A percentile compares a stretch with the other conserved stretches of the same genome.
Evolutionary conservation across 37 sponge, comb jelly and placozoan genomes (phyloP).

Genomic region (Axinella damicornis): DNA sequence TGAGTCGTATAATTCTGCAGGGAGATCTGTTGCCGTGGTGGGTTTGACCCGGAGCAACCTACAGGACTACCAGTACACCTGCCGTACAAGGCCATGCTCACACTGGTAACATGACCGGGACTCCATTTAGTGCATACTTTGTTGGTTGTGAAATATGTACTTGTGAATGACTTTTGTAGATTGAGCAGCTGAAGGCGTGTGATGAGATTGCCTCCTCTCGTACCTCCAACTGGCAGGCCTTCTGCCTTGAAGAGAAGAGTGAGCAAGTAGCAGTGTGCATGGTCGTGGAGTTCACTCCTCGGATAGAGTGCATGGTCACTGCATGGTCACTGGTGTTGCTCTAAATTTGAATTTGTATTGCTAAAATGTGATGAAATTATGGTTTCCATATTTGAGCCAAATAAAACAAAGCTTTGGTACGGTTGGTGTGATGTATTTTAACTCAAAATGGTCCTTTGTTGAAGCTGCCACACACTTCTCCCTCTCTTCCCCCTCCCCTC

Average conservation of each 20-base stretch:
- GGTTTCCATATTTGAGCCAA: too few relatives aligned
- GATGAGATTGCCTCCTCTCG: constrained; percentile 71
- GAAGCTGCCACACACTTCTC: too few relatives aligned
- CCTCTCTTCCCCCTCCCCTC: too few relatives aligned
- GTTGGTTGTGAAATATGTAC: background rate
- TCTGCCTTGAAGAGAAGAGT: constrained; percentile 76
- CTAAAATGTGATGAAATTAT: too few relatives aligned
- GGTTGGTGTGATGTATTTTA: too few relatives aligned
- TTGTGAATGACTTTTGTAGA: constrained; percentile 28
- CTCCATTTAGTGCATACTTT: background rate
- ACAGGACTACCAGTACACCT: constrained; percentile 40
- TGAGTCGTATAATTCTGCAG: background rate
- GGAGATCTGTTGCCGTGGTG: constrained; percentile 34
- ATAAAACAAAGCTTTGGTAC: too few relatives aligned
- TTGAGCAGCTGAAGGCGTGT: constrained; percentile 80
- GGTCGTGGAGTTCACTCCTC: too few relatives aligned
- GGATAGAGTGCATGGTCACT: too few relatives aligned
- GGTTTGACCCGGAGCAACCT: constrained; percentile 22
- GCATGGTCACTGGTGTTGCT: too few relatives aligned
- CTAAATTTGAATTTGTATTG: too few relatives aligned
- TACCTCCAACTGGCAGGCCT: constrained; percentile 85
- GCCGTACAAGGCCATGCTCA: constrained; percentile 66
- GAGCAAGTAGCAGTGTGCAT: background rate
- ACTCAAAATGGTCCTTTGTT: too few relatives aligned
- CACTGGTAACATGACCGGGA: background rate